phyloP scores from a whole-genome alignment of 2,888 invertebrate genomes.

The Peribatodes rhomboidaria region DNA sequence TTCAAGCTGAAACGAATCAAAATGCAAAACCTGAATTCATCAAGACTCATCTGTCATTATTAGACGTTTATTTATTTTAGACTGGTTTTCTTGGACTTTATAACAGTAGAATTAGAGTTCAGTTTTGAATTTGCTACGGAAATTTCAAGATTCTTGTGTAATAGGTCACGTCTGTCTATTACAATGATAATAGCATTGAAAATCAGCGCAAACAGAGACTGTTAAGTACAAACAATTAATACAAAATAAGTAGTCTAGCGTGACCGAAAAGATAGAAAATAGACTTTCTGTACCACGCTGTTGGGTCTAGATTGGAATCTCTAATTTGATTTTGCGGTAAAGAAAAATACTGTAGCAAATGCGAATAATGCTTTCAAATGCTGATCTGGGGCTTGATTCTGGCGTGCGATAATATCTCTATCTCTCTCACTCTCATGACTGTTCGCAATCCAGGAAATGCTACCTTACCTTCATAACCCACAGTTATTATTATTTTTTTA shows the following conservation, averaged over 20 bases:
- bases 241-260: background rate
- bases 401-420: too few species aligned
- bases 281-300: too few species aligned
- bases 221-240: background rate
- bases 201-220: background rate
- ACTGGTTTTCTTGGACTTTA: background rate
- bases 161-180: conserved; percentile 13
- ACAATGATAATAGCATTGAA: background rate
- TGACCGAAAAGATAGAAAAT: too few species aligned
- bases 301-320: too few species aligned
- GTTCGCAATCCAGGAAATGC: too few species aligned
- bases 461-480: too few species aligned
- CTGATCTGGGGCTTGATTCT: too few species aligned
- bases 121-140: background rate
- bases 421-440: too few species aligned
- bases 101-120: background rate
- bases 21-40: conserved; percentile 4
- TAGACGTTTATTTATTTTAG: conserved; percentile 6
- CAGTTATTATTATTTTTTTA: too few species aligned
- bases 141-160: background rate
- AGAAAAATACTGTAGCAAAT: too few species aligned
- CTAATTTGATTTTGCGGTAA: too few species aligned
- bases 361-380: too few species aligned
- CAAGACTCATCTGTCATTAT: conserved; percentile 15
- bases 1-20: conserved; percentile 5